These are phyloP conservation scores for Zaprionus bogoriensis DNA, from an alignment of 2,888 invertebrate genomes.

Conservation along the genomic window DNA sequence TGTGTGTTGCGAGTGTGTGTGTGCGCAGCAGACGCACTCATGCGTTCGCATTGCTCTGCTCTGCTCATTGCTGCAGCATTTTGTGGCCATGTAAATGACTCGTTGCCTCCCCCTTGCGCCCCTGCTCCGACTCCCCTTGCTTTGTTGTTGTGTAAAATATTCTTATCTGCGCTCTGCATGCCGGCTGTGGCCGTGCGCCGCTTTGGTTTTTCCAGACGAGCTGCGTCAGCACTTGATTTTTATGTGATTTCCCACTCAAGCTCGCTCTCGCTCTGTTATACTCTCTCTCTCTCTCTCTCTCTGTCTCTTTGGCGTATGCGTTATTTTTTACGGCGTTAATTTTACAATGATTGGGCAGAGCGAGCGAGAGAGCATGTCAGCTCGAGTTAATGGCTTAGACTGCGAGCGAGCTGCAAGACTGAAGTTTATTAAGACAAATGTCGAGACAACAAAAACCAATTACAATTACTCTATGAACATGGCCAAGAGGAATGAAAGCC, in stretches of 20 bases:
- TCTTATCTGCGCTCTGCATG: slow-evolving; percentile 76
- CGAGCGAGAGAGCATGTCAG: slow-evolving; percentile 7
- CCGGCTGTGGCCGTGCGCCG: slow-evolving; percentile 29
- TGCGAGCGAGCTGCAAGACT: slow-evolving; percentile 13
- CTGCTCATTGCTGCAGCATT: slow-evolving; percentile 43
- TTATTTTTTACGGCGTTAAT: slow-evolving; percentile 69
- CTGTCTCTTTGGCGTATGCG: slow-evolving; percentile 24
- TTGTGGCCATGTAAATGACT: slow-evolving; percentile 69
- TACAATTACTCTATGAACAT: slow-evolving; percentile 41
- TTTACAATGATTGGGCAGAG: slow-evolving; percentile 60
- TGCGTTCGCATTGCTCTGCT: slow-evolving; percentile 39
- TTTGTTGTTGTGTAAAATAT: slow-evolving; percentile 41
- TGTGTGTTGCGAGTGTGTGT: slow-evolving; percentile 2
- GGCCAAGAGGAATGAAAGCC: slow-evolving; percentile 22
- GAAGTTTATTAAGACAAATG: slow-evolving; percentile 64
- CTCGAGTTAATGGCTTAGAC: slow-evolving; percentile 25
- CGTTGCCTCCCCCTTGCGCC: slow-evolving; percentile 16
- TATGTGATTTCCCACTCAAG: slow-evolving; percentile 67
- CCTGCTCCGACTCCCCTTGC: slow-evolving; percentile 4
- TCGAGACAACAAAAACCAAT: slow-evolving; percentile 40
- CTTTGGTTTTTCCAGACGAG: slow-evolving; percentile 54
- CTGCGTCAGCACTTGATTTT: slow-evolving; percentile 76
- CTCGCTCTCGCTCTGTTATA: too few relatives aligned
- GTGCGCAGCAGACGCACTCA: slow-evolving; percentile 35
- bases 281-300: slow-evolving; percentile 1